Base-by-base conservation (phyloP, 2,888 invertebrate species). In the Lithophane leautieri region DNA sequence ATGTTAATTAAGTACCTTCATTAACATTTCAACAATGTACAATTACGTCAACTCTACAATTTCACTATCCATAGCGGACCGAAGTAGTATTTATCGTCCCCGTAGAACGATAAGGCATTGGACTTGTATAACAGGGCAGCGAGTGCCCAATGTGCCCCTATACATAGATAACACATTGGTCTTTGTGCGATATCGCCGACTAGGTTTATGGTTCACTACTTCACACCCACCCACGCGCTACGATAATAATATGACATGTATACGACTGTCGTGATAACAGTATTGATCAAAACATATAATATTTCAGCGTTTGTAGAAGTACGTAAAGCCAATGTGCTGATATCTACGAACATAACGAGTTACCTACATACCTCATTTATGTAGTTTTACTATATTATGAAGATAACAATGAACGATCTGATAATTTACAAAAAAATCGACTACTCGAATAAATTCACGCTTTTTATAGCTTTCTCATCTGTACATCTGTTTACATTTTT, bases 151-250 rank as follows among this genome's bases (percentile, higher is more conserved):
- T 70, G 68, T 79, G 81, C 81, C 85, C 80, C 76, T 84, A 85
- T 72, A 70, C 69, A 66, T 78, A 75, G 87, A 88, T 87, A 89
- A 87, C 75, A 75, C 70, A 60, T 86, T 77, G 73, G 76, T 85
- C 78, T 86, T 84, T 82, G 81, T 83, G 78, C 84, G 88, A 88
- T 89, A 91, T 89, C 86, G 73, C 76, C 71, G 84, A 88, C 86
- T 85, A 86, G 84, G 87, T 88, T 89, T 85, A 88, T 88, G 85
- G 86, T 82, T 87, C 84, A 88, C 88, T 78, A 85, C 86, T 86
- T 87, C 83, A 88, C 87, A 87, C 88, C 88, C 84, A 83, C 88
- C 86, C 90, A 90, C 90, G 81, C 84, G 80, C 79, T 74, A 75
- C 86, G 90, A 91, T 92, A 90, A 86, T 86, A 76, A 85, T 84